Evolutionary conservation across 2,113 vertebrate species (phyloP), one percentile per base, ranked within the genome.

Genomic region (Tragelaphus imberbis): DNA sequence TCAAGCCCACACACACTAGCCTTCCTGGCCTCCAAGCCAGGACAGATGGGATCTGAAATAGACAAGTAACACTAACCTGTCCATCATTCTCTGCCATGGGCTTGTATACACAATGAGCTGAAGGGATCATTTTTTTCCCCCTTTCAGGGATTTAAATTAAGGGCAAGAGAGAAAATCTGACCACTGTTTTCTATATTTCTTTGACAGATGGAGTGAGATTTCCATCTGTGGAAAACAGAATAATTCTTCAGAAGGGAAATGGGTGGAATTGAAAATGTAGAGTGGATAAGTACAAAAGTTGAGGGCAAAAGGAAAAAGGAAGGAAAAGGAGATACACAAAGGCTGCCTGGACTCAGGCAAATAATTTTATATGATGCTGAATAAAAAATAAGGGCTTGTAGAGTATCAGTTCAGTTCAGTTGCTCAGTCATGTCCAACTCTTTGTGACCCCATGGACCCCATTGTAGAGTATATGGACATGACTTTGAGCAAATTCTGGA

Each of bases 131-230:
- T 82, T 71, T 65, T 7, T 33, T 2, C 30, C 33, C 19, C 19
- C 19, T 6, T 7, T 85, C 30, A 82, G 5, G 49, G 95, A 95
- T 87, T 84, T 87, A 16, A 86, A 58, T 84, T 17, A 53, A 79
- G 58, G 59, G 55, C 1, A 14, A 82, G 28, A 91, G 77, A 84
- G 30, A 92, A 92, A 95, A 77, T 80, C n/a, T 79, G 82, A 47
- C 58, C n/a, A 2, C n/a, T 90, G 33, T 63, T 84, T 84, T 86
- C 33, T 21, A 25, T 19, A 75, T 93, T 63, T 85, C 49, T 15
- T 92, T 68, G 56, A 91, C 81, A 75, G 3, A 92, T 5, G 59
- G 10, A 55, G 1, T 14, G 63, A 88, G n/a, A 25, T 81, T 94
- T 91, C 13, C 2, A 30, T 86, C 58, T 79, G 30, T 68, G n/a